Percentiles rank a stretch among this genome's conserved stretches.
phyloP scores from a whole-genome alignment of 2,888 invertebrate genomes.

The Polyploca ridens region DNA sequence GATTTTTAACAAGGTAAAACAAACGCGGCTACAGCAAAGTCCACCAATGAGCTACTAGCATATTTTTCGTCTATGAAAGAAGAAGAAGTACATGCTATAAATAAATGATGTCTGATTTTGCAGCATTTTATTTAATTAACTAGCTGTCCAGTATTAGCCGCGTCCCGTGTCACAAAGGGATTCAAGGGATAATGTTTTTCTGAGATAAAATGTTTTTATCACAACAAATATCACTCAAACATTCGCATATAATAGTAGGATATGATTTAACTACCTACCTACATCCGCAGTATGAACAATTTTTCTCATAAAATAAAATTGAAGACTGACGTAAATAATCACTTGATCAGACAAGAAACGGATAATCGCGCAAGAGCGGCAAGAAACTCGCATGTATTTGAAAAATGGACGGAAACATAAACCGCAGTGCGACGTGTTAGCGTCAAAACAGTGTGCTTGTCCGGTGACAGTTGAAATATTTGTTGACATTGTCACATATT shows the following conservation, averaged over 20 bases:
- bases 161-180: too few relatives aligned
- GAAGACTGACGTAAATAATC: neutral
- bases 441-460: neutral
- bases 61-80: too few relatives aligned
- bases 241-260: neutral
- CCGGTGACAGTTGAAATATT: neutral
- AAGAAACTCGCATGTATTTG: neutral
- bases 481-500: neutral
- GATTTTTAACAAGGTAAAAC: too few relatives aligned
- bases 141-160: too few relatives aligned
- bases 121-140: too few relatives aligned
- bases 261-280: neutral
- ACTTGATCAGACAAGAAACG: neutral
- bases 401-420: neutral
- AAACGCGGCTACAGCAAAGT: too few relatives aligned
- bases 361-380: neutral
- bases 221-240: neutral
- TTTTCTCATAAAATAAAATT: neutral
- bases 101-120: too few relatives aligned
- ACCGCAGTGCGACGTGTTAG: neutral
- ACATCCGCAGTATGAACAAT: neutral
- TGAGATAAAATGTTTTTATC: too few relatives aligned
- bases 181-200: too few relatives aligned
- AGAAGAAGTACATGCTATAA: too few relatives aligned
- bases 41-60: too few relatives aligned